A percentile compares a stretch with the other conserved stretches of the same genome.
Evolutionary conservation across 2,888 invertebrate genomes (phyloP).

Genomic region (Boloria selene): DNA sequence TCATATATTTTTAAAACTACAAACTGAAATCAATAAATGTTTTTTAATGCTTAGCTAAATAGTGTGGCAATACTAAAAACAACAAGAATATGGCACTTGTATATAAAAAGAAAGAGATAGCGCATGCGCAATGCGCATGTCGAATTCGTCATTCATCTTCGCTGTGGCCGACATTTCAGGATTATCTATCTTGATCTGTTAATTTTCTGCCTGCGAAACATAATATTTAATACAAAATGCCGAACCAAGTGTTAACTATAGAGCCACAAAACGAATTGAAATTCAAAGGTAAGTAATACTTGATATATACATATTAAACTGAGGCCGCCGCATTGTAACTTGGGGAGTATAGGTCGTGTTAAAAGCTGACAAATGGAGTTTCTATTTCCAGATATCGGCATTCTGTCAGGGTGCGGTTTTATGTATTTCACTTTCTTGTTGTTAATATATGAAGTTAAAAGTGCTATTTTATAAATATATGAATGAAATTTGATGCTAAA

Average conservation of each 20-base stretch:
- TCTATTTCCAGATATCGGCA: conserved; percentile 81
- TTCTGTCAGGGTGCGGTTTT: conserved; percentile 79
- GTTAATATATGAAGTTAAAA: conserved; percentile 39
- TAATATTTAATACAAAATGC: conserved; percentile 80
- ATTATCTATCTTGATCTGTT: conserved; percentile 58
- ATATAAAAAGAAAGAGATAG: conserved; percentile 43
- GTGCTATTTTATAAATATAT: conserved; percentile 27
- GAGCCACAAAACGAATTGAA: conserved; percentile 94
- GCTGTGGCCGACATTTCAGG: conserved; percentile 69
- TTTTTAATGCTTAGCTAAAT: neutral
- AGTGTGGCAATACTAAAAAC: conserved; percentile 29
- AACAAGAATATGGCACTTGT: conserved; percentile 29
- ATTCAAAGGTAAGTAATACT: conserved; percentile 90
- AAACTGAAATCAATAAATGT: conserved; percentile 14
- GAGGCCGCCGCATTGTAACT: conserved; percentile 64
- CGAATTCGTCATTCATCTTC: conserved; percentile 67
- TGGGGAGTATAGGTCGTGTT: conserved; percentile 69
- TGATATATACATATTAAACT: conserved; percentile 48
- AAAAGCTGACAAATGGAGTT: conserved; percentile 80
- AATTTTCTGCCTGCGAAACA: conserved; percentile 66
- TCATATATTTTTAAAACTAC: neutral
- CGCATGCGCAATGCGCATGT: conserved; percentile 59
- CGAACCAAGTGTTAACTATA: conserved; percentile 91
- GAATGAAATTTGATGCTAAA: neutral
- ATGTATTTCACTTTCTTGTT: conserved; percentile 51